phyloP scores from a whole-genome alignment of 1,140 invertebrate species.

The Lepidostoma basale region DNA sequence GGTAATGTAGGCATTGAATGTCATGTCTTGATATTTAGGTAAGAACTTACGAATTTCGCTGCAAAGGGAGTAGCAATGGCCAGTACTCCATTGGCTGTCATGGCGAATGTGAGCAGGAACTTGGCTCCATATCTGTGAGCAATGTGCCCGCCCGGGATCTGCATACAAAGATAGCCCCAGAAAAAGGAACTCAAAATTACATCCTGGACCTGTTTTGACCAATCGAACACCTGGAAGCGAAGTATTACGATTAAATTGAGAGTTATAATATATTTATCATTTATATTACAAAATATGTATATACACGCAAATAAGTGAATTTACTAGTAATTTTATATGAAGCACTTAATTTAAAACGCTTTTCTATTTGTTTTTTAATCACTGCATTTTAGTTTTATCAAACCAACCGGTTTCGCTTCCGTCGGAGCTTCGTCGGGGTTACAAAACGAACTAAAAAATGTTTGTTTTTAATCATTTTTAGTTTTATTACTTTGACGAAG shows the following conservation, averaged over 20 bases:
- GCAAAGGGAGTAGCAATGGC: constrained; percentile 50
- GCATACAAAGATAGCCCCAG: constrained; percentile 54
- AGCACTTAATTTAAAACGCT: no score
- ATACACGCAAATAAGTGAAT: not conserved
- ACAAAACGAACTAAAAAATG: no score
- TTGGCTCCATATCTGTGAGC: constrained; percentile 42
- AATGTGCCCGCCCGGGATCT: constrained; percentile 39
- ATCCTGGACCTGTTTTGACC: constrained; percentile 40
- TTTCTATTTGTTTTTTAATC: no score
- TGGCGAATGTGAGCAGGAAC: constrained; percentile 31
- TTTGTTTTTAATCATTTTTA: no score
- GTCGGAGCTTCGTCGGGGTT: no score
- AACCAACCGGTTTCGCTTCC: no score
- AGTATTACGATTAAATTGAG: no score
- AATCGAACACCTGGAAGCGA: constrained; percentile 32
- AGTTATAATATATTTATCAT: no score
- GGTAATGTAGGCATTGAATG: not conserved
- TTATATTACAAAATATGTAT: not conserved
- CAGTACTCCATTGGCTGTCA: constrained; percentile 50
- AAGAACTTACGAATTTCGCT: constrained; percentile 49
- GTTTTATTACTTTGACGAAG: no score
- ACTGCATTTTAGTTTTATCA: no score
- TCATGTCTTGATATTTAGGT: not conserved
- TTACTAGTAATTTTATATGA: not conserved
- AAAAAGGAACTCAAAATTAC: constrained; percentile 41